Evolutionary conservation across 2,113 vertebrate species (phyloP).

Genomic region (Hemichromis elongatus): DNA sequence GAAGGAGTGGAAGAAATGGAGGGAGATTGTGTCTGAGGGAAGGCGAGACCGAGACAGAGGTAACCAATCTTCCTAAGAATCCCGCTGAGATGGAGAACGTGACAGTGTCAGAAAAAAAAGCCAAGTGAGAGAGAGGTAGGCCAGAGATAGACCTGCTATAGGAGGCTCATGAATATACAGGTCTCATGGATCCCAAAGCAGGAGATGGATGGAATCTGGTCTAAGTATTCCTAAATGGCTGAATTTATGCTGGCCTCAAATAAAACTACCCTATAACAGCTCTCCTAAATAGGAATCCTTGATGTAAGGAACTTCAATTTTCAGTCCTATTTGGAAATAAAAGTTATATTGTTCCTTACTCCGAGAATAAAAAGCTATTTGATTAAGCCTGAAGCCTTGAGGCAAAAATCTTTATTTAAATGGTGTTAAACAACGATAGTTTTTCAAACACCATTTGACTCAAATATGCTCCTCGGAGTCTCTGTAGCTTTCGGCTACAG

Average conservation of each 20-base stretch:
- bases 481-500: not conserved
- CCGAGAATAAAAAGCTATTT: not conserved
- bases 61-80: conserved; percentile 49
- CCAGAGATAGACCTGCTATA: not conserved
- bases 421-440: not conserved
- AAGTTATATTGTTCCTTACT: not conserved
- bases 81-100: conserved; percentile 20
- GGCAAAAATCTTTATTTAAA: conserved; percentile 5
- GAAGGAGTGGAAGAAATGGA: not conserved
- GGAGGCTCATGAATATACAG: conserved; percentile 19
- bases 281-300: not conserved
- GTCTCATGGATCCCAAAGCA: conserved; percentile 40
- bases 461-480: not conserved
- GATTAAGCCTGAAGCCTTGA: conserved; percentile 6
- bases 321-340: not conserved
- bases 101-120: conserved; percentile 14
- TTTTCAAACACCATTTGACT: conserved; percentile 7
- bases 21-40: conserved; percentile 27
- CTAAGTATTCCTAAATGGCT: conserved; percentile 15
- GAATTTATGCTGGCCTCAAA: not conserved
- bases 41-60: conserved; percentile 31
- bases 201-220: not conserved
- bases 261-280: not conserved
- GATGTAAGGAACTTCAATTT: not conserved
- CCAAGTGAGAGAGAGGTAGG: not conserved